Conservation (phyloP, 2,888 invertebrate species). For the Cosmopolites sordidus region DNA sequence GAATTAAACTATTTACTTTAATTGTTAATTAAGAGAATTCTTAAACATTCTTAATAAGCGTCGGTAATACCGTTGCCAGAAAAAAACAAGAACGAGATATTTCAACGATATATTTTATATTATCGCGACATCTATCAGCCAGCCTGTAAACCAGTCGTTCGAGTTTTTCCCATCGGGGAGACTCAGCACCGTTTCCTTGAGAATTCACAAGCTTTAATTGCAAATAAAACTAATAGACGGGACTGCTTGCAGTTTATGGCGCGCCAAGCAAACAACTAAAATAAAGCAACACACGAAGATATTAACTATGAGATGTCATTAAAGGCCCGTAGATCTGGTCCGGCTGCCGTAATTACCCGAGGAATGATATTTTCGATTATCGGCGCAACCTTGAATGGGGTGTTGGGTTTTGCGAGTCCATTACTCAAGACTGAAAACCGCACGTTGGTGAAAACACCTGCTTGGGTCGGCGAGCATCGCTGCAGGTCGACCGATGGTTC, state of each 20-base stretch:
- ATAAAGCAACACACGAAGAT: not conserved
- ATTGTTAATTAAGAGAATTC: too few species aligned
- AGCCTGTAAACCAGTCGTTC: not conserved
- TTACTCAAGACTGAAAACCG: too few species aligned
- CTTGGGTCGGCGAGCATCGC: too few species aligned
- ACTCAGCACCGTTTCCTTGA: not conserved
- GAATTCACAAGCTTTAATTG: not conserved
- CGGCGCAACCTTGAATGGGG: not conserved
- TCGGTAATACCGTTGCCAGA: too few species aligned
- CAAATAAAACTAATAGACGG: not conserved
- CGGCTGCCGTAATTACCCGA: not conserved
- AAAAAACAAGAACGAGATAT: too few species aligned
- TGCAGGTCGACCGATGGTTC: too few species aligned
- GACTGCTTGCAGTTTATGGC: not conserved
- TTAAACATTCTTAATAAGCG: too few species aligned
- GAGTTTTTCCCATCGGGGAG: not conserved
- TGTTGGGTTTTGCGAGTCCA: too few species aligned
- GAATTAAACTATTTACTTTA: too few species aligned
- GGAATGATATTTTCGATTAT: slow-evolving; percentile 1
- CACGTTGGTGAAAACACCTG: too few species aligned
- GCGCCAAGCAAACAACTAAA: not conserved
- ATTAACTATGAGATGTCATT: not conserved
- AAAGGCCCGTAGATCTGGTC: not conserved
- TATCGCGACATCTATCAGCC: too few species aligned
- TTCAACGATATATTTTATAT: too few species aligned